Base-by-base conservation (phyloP, 2,113 vertebrate species). In the Mugil cephalus region DNA sequence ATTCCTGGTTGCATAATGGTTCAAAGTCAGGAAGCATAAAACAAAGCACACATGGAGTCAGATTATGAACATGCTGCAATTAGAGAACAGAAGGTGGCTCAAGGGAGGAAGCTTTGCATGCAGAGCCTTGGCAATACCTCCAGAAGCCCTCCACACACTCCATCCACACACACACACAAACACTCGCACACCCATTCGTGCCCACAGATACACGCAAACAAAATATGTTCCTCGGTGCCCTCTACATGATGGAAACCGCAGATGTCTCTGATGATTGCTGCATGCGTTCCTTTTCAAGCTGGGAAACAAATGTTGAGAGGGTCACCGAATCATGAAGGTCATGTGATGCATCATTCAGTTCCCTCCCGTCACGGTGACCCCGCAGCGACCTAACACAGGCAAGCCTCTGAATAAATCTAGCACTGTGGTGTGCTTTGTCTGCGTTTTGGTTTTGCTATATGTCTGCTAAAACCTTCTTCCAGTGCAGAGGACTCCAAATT, bases 321-420 rank as follows among this genome's bases (percentile, higher is more conserved):
- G 71, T 72, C 55, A 79, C 50, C 81, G 63, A 84, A 58, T 82
- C 80, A 76, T 75, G 74, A 87, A 91, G 79, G 80, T 86, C 69
- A 79, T 51, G 13, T 54, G 70, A 77, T 53, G 62, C 73, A 65
- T 76, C 77, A 56, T 19, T 82, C 45, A 70, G n/a, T 52, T 58
- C 36, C 54, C 51, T 52, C 35, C 56, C 61, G 66, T 79, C 66
- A 71, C 5, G 10, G 43, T 48, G 48, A 79, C 48, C 60, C 17
- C 8, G n/a, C 53, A 8, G 55, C 4, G 9, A 18, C 39, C 34
- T 0, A 10, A 35, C 18, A 46, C 17, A 48, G 35, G 51, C 50
- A 67, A 43, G 14, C 19, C 38, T 30, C 19, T 4, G 2, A 46
- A 58, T 53, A 64, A 51, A 10, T 40, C 10, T 36, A 42, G 43